Base-by-base conservation (phyloP, 2,888 invertebrate species). In the Zeuzera pyrina region DNA sequence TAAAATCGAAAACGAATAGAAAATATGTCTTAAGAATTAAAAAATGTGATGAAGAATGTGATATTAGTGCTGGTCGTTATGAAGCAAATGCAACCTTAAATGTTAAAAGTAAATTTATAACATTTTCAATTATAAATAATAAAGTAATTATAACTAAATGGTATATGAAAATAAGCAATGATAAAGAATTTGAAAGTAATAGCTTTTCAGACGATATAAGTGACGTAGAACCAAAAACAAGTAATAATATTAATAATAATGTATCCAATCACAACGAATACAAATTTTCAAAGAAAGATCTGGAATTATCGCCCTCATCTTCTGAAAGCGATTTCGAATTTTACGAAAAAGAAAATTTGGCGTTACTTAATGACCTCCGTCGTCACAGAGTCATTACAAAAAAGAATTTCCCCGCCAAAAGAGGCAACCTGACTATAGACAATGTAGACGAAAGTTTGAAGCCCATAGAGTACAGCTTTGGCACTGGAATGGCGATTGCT, bases 401-500 rank as follows among this genome's bases (percentile, higher is more conserved):
- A 41, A 81, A 78, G 42, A 72, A 70, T 33, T 43, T 64, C 29
- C 70, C 72, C 0, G 35, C 31, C n/a, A 61, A 55, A 38, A 31
- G 42, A 10, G 35, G 37, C 55, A 71, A 71, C 27, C 62, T 15
- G n/a, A 24, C 8, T 7, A n/a, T n/a, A 10, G 14, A 19, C 1
- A 35, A 41, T 35, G 51, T 55, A 43, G 81, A 83, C 22, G 84
- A 84, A 37, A 64, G 79, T 41, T 39, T 78, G 28, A 66, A 57
- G 37, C 84, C 84, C 21, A 66, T 83, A 45, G 74, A 79, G 63
- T 84, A 84, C 41, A 76, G 64, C 37, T 72, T 84, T 19, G 83
- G 84, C 0, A 73, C 84, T 0, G 84, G 84, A 0, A 60, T 84
- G 62, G 81, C 84, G 2, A 76, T 84, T 68, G 84, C 84, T 0